Conservation (phyloP, 2,797 vertebrate genomes). For the Chlorospingus flavigularis region DNA sequence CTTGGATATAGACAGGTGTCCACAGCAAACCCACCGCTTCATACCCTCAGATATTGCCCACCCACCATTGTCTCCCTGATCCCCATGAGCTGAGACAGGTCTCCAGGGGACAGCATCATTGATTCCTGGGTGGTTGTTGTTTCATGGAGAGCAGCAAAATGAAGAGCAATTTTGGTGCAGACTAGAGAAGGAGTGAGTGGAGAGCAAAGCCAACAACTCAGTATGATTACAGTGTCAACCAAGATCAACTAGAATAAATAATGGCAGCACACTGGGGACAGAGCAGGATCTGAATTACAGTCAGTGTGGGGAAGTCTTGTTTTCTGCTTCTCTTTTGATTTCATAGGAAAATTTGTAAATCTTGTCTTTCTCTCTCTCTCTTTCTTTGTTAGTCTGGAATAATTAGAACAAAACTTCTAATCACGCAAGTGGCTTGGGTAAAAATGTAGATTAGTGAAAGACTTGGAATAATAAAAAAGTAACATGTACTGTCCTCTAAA, state of each 20-base stretch:
- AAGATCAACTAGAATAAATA: background rate
- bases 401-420: background rate
- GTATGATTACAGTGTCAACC: background rate
- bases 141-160: background rate
- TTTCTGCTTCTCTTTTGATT: background rate
- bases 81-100: background rate
- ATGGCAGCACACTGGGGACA: background rate
- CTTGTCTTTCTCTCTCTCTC: background rate
- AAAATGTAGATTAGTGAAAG: background rate
- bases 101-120: background rate
- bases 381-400: background rate
- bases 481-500: background rate
- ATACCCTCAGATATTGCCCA: background rate
- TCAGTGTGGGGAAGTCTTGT: background rate
- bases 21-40: background rate
- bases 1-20: background rate
- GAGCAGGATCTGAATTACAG: background rate
- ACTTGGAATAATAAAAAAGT: background rate
- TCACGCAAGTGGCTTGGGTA: background rate
- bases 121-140: background rate
- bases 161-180: background rate
- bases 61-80: background rate
- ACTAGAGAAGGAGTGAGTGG: background rate
- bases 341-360: background rate
- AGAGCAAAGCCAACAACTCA: background rate